Conservation (phyloP, 2,113 vertebrate genomes). For the Seriola rivoliana region DNA sequence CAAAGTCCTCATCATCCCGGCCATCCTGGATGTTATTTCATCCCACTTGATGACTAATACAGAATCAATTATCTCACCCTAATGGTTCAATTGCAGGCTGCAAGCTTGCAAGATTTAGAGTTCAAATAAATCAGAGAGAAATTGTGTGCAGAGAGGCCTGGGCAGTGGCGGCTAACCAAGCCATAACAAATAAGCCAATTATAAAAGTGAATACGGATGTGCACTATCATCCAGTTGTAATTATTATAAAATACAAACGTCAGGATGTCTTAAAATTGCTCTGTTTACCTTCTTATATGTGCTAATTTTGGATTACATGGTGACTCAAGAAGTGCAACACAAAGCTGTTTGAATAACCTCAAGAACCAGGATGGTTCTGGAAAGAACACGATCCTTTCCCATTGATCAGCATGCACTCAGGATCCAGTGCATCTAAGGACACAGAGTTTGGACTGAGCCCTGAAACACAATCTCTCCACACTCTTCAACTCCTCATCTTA, state of each 20-base stretch:
- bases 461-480: slow-evolving; percentile 83
- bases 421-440: slow-evolving; percentile 83
- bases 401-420: slow-evolving; percentile 69
- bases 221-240: slow-evolving; percentile 15
- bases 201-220: slow-evolving; percentile 32
- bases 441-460: slow-evolving; percentile 74
- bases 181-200: slow-evolving; percentile 52
- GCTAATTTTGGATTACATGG: slow-evolving; percentile 56
- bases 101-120: slow-evolving; percentile 73
- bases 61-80: slow-evolving; percentile 79
- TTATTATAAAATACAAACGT: slow-evolving; percentile 15
- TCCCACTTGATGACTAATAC: slow-evolving; percentile 75
- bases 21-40: slow-evolving; percentile 80
- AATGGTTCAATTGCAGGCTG: slow-evolving; percentile 73
- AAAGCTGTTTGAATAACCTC: slow-evolving; percentile 65
- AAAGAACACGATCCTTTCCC: slow-evolving; percentile 62
- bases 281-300: slow-evolving; percentile 26
- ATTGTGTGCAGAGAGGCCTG: slow-evolving; percentile 31
- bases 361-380: slow-evolving; percentile 66
- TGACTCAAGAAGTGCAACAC: slow-evolving; percentile 37
- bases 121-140: slow-evolving; percentile 66
- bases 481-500: slow-evolving; percentile 80
- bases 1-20: slow-evolving; percentile 43
- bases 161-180: slow-evolving; percentile 43
- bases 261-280: slow-evolving; percentile 13